Conservation (phyloP, 2,888 invertebrate genomes). For the Amblyjoppa fuscipennis region DNA sequence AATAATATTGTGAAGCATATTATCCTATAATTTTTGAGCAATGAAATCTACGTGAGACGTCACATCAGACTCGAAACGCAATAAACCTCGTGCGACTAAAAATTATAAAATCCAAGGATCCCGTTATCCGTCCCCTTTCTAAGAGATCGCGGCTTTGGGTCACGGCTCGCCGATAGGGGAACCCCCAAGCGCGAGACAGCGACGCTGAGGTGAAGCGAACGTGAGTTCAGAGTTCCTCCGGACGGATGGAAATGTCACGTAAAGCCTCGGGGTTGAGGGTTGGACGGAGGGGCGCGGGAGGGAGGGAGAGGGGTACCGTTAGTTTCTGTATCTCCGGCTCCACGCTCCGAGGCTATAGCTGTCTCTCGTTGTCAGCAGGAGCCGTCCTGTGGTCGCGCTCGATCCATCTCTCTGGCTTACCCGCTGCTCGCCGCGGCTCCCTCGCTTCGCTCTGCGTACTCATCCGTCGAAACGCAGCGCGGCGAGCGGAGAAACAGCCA, state of each 20-base stretch:
- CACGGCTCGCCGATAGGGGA: constrained; percentile 2
- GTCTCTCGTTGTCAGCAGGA: constrained; percentile 61
- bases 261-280: constrained; percentile 36
- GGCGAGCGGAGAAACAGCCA: constrained; percentile 41
- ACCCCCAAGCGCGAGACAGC: constrained; percentile 4
- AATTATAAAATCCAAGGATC: background rate
- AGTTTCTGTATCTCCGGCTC: constrained; percentile 49
- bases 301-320: constrained; percentile 25
- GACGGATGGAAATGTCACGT: constrained; percentile 66
- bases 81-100: background rate
- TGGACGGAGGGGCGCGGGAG: background rate
- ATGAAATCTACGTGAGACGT: no score
- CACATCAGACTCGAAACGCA: background rate
- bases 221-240: constrained; percentile 55
- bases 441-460: constrained; percentile 32
- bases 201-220: constrained; percentile 46
- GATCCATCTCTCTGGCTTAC: constrained; percentile 56
- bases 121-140: background rate
- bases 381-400: constrained; percentile 53
- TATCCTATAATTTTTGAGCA: no score
- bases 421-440: background rate
- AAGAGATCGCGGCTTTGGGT: constrained; percentile 12
- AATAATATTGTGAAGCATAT: background rate
- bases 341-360: constrained; percentile 48
- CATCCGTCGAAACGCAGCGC: constrained; percentile 42